These are phyloP conservation scores for Heteromurus nitidus DNA, from an alignment of 2,888 invertebrate genomes.

Conservation along the genomic window DNA sequence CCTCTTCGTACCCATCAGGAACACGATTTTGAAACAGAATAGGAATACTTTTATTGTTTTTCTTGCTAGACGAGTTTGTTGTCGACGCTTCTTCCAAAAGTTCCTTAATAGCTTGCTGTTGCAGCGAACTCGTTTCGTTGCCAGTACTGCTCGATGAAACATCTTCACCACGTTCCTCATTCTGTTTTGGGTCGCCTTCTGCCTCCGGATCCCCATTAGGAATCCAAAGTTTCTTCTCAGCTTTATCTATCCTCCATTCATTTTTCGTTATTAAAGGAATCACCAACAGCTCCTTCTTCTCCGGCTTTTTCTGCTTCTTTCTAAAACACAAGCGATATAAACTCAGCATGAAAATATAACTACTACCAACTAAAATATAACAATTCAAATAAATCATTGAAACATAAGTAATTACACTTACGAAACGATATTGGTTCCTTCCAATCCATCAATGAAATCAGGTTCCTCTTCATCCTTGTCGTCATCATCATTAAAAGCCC, in stretches of 20 bases:
- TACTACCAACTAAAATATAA: not conserved
- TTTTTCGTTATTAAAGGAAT: constrained; percentile 76
- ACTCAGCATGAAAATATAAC: too few relatives aligned
- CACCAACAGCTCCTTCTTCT: constrained; percentile 74
- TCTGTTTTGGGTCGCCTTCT: not conserved
- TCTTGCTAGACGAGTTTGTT: constrained; percentile 49
- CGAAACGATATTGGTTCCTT: constrained; percentile 71
- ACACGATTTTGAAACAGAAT: constrained; percentile 76
- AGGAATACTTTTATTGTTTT: constrained; percentile 75
- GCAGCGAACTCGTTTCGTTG: not conserved
- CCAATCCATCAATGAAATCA: constrained; percentile 71
- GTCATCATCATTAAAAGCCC: constrained; percentile 65
- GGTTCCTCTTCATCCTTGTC: constrained; percentile 68
- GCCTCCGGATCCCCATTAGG: constrained; percentile 69
- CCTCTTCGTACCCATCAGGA: constrained; percentile 77
- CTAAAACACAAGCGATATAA: constrained; percentile 34
- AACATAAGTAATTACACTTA: constrained; percentile 47
- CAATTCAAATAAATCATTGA: not conserved
- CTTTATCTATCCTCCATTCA: constrained; percentile 75
- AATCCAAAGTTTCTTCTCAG: constrained; percentile 76
- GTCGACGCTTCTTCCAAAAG: constrained; percentile 80
- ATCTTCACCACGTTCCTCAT: constrained; percentile 7
- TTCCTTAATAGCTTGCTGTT: constrained; percentile 85
- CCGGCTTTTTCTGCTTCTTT: constrained; percentile 58
- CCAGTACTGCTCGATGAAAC: not conserved